These are phyloP conservation scores for Phaethornis superciliosus DNA, from an alignment of 2,113 vertebrate species.

Conservation along the genomic window DNA sequence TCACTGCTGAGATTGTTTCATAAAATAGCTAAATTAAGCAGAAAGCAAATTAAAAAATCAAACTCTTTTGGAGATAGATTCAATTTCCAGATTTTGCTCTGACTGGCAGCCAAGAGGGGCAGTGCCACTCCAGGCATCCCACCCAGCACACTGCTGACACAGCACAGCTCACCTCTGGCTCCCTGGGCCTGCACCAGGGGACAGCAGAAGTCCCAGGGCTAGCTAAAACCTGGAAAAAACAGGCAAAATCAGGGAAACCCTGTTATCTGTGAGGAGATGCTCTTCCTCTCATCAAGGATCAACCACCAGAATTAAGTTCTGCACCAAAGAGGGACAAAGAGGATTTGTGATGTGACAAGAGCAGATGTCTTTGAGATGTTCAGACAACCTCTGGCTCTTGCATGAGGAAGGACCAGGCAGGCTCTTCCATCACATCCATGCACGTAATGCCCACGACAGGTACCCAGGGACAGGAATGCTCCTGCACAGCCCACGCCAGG, in stretches of 20 bases:
- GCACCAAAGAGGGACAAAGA: not conserved
- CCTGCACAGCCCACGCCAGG: not conserved
- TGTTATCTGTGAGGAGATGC: not conserved
- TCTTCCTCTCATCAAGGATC: not conserved
- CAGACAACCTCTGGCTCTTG: not conserved
- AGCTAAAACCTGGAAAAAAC: not conserved
- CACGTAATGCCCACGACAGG: accelerated
- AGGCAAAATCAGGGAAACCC: not conserved
- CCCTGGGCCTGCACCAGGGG: not conserved
- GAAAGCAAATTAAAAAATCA: slow-evolving; percentile 20
- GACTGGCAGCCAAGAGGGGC: not conserved
- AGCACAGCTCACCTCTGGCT: not conserved
- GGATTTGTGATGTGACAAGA: not conserved
- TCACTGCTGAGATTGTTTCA: slow-evolving; percentile 40
- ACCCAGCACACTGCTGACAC: not conserved
- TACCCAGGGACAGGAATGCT: accelerated
- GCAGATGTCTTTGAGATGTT: not conserved
- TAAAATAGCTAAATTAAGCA: slow-evolving; percentile 37
- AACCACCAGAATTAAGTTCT: not conserved
- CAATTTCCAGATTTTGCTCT: not conserved
- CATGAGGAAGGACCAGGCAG: not conserved
- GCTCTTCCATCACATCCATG: not conserved
- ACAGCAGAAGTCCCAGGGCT: not conserved
- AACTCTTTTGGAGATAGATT: not conserved
- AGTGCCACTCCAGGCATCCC: not conserved